Evolutionary conservation across 1,140 invertebrate genomes (phyloP), one percentile per base, ranked within the genome.

Genomic region (Drosophila varians): DNA sequence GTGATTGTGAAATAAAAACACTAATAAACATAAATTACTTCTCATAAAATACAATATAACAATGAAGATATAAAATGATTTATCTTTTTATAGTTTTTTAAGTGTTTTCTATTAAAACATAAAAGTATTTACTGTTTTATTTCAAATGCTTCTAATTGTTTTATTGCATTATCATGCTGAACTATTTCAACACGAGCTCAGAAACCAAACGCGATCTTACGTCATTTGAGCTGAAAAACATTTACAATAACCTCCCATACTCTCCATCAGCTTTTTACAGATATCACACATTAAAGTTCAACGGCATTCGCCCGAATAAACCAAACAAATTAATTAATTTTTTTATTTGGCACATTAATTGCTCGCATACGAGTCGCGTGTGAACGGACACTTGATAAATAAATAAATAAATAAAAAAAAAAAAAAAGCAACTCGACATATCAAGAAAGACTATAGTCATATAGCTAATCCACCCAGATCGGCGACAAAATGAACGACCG

Each of bases 401-500:
- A 12, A 7, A 57, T 23, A 16, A 58, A 64, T 7, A 60, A 60
- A 19, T 16, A 55, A 31, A 61, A 60, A 42, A 53, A 56, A 2
- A 40, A 52, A 14, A 48, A 18, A 4, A 66, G 42, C 4, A 48
- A 54, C 18, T 56, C 0, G 42, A 26, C 18, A 47, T n/a, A 69
- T 48, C 11, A 40, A 65, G 23, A 58, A 72, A 11, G 28, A 16
- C 14, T 21, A 28, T 36, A 64, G 9, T 1, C 57, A 28, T 51
- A 65, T 43, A 51, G 28, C 18, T 31, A 60, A 58, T 38, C 54
- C 36, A 36, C 7, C 45, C 38, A 56, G 52, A 77, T 74, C 51
- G 58, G 56, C 31, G 36, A 69, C 57, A 84, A 70, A 61, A 90
- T 90, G 89, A 88, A 89, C 74, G 86, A 90, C 76, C 89, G 89